phyloP scores from a whole-genome alignment of 2,888 invertebrate genomes.

The Therioaphis trifolii region DNA sequence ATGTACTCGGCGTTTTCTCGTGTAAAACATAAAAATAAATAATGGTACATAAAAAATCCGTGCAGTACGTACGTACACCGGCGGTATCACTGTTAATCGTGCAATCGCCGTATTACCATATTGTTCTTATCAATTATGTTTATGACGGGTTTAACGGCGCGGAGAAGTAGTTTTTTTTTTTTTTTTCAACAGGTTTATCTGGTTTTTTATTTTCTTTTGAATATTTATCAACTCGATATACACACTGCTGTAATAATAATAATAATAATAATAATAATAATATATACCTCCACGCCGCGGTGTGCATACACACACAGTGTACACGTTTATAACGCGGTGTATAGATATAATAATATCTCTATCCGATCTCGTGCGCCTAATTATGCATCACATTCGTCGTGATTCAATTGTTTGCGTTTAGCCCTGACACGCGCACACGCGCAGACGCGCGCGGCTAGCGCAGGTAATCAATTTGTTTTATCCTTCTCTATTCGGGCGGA shows the following conservation, averaged over 20 bases:
- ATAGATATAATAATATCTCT: not conserved
- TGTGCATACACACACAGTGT: too few species aligned
- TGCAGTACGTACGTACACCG: too few species aligned
- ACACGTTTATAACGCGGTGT: not conserved
- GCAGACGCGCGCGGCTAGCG: not conserved
- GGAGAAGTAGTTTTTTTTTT: not conserved
- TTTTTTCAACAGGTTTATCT: slow-evolving; percentile 1
- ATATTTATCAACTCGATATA: not conserved
- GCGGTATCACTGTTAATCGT: too few species aligned
- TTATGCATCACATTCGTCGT: not conserved
- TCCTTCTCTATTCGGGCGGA: not conserved
- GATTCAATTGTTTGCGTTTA: slow-evolving; percentile 26
- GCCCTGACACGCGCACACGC: not conserved
- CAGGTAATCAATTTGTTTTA: slow-evolving; percentile 16
- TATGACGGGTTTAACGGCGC: not conserved
- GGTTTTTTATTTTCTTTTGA: slow-evolving; percentile 8
- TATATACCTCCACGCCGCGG: not conserved
- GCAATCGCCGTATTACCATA: not conserved
- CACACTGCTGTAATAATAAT: not conserved
- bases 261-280: not conserved
- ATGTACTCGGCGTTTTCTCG: too few species aligned
- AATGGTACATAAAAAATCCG: too few species aligned
- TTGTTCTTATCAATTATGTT: not conserved
- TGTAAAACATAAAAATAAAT: too few species aligned
- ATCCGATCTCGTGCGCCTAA: slow-evolving; percentile 9